These are phyloP conservation scores for Cisticola juncidis DNA, from an alignment of 2,113 vertebrate genomes.

Conservation along the genomic window DNA sequence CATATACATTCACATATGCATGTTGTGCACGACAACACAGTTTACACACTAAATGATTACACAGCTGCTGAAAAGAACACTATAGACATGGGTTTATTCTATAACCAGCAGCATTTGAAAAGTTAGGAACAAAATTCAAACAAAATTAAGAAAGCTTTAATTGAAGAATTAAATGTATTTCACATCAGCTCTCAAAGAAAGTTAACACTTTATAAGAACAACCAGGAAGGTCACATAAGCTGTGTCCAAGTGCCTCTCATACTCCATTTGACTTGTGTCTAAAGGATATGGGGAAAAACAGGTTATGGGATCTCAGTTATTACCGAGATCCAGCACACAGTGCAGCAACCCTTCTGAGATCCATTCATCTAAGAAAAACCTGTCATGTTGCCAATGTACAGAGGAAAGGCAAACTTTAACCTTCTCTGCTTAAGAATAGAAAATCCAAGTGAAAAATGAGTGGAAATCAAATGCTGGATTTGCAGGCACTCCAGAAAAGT, in stretches of 20 bases:
- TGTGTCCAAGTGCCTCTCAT: neutral
- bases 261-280: neutral
- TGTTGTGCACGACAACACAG: neutral
- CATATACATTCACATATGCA: neutral
- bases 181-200: neutral
- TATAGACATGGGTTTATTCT: neutral
- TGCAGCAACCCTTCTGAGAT: neutral
- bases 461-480: neutral
- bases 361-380: neutral
- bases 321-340: neutral
- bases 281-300: neutral
- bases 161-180: neutral
- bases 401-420: neutral
- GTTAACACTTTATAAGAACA: neutral
- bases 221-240: neutral
- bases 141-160: neutral
- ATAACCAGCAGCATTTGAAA: neutral
- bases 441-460: neutral
- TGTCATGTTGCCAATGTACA: neutral
- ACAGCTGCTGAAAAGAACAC: neutral
- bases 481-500: neutral
- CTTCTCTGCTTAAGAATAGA: neutral
- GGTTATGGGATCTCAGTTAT: neutral
- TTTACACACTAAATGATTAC: neutral
- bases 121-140: neutral